Base-by-base conservation (phyloP, 2,888 invertebrate species). In the Anodontia alba region DNA sequence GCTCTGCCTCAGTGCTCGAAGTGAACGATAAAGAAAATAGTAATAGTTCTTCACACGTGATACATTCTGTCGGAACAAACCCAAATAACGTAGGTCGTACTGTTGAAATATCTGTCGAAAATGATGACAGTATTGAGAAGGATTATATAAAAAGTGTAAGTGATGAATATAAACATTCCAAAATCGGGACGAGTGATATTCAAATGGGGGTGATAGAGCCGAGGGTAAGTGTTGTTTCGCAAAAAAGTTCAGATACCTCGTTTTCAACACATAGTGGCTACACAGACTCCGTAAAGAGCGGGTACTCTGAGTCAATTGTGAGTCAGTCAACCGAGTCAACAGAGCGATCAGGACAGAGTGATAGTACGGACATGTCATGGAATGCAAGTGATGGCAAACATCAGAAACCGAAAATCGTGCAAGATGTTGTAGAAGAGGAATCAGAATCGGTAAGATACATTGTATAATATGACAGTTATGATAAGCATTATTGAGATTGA, bases 181-280 rank as follows among this genome's bases (percentile, higher is more conserved):
- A 33, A 33, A 17, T 17, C 1, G 36, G 26, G 36, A 62, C 49
- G 29, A 67, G 49, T 38, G 68, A 70, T 78, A 70, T 42, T 38
- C 73, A 67, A 31, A 67, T 33, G 31, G 17, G 17, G 2, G 10
- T 10, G 7, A 20, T 33, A 33, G 78, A 73, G 42, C 76, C 68
- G n/a, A 38, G 80, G 26, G 31, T 77, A 5, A 81, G 70, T 71
- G 73, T 70, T 7, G 49, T 49, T 12, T 67, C 76, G 33, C 68
- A 79, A 20, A 73, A 66, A 51, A 76, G 69, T 54, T 67, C 71
- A 20, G 83, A 83, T 66, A 83, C 83, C 15, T 80, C 83, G 12
- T 78, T 80, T 57, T 80, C 83, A 31, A 73, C 79, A 29, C 79
- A 80, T n/a, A 62, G 62, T 33, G 69, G 69, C 15, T 69, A 69